Percentiles rank a stretch among this genome's conserved stretches.
These are phyloP conservation scores for Polydrusus cervinus DNA, from an alignment of 2,888 invertebrate genomes.

Conservation along the genomic window DNA sequence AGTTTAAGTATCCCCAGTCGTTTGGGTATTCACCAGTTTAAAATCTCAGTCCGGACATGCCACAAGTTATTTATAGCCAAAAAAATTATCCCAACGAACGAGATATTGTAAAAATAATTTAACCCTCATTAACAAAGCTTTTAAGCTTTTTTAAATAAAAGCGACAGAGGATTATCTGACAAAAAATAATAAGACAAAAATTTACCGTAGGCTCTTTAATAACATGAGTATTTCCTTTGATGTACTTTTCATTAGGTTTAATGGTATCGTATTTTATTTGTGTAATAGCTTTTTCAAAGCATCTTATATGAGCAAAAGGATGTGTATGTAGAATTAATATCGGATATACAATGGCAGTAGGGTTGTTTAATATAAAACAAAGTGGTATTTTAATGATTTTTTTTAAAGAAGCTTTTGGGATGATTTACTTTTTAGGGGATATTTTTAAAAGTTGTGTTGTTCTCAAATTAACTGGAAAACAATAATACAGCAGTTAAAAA, in stretches of 20 bases:
- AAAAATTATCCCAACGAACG: neutral
- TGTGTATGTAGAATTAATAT: neutral
- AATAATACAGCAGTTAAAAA: too few species aligned
- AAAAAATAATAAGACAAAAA: neutral
- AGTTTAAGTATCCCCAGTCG: too few species aligned
- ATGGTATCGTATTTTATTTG: constrained; percentile 8
- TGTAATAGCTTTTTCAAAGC: constrained; percentile 6
- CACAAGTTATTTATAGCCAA: too few species aligned
- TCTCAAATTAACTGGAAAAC: too few species aligned
- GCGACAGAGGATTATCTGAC: neutral
- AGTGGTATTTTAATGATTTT: too few species aligned
- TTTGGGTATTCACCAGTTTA: too few species aligned
- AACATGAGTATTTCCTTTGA: constrained; percentile 4
- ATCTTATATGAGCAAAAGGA: neutral
- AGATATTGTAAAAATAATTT: neutral
- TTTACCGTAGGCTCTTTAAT: neutral
- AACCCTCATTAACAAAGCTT: neutral
- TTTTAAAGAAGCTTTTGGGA: neutral
- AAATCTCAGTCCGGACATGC: too few species aligned
- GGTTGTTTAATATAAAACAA: too few species aligned
- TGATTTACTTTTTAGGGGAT: too few species aligned
- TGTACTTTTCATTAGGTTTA: constrained; percentile 9
- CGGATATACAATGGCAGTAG: neutral
- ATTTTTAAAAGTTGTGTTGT: too few species aligned
- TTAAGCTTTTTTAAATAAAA: neutral